Percentiles rank a stretch among this genome's conserved stretches.
Conservation (phyloP, 92 coral and sea anemone species). For the Zoanthus sociatus region DNA sequence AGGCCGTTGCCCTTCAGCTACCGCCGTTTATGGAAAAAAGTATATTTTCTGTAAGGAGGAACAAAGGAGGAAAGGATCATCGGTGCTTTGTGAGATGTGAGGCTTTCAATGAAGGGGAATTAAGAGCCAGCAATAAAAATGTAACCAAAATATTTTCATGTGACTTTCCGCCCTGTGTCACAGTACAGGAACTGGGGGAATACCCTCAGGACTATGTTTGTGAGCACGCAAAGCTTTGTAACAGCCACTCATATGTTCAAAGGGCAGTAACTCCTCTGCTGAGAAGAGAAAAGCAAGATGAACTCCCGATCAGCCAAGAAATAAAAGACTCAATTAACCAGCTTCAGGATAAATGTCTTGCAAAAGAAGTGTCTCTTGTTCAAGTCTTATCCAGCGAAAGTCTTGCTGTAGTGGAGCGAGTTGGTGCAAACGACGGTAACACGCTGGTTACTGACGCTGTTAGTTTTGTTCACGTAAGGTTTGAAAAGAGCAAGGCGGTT, state of each 20-base stretch:
- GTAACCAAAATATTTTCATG: slow-evolving; percentile 59
- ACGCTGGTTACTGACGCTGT: slow-evolving; percentile 57
- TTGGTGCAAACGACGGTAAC: slow-evolving; percentile 64
- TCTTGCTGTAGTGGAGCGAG: slow-evolving; percentile 86
- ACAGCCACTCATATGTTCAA: slow-evolving; percentile 36
- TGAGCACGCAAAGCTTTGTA: slow-evolving; percentile 85
- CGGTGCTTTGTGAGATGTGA: slow-evolving; percentile 86
- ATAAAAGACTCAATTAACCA: slow-evolving; percentile 69
- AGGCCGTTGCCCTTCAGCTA: slow-evolving; percentile 82
- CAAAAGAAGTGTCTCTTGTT: slow-evolving; percentile 77
- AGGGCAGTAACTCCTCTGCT: slow-evolving; percentile 74
- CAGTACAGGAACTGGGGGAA: slow-evolving; percentile 74
- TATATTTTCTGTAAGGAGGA: slow-evolving; percentile 84
- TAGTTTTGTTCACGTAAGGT: slow-evolving; percentile 91
- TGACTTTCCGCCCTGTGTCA: slow-evolving; percentile 85
- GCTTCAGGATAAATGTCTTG: slow-evolving; percentile 63
- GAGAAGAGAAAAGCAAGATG: slow-evolving; percentile 51
- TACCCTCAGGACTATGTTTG: slow-evolving; percentile 66
- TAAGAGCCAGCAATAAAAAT: not conserved
- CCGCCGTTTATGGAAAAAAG: slow-evolving; percentile 62
- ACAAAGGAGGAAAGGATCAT: slow-evolving; percentile 88
- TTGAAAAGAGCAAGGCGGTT: slow-evolving; percentile 81
- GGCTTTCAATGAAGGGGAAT: slow-evolving; percentile 34
- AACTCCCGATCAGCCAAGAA: slow-evolving; percentile 57
- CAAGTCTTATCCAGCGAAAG: slow-evolving; percentile 82